A percentile compares a stretch with the other conserved stretches of the same genome.
Evolutionary conservation across 2,113 vertebrate species (phyloP).

Genomic region (Atrichornis clamosus): DNA sequence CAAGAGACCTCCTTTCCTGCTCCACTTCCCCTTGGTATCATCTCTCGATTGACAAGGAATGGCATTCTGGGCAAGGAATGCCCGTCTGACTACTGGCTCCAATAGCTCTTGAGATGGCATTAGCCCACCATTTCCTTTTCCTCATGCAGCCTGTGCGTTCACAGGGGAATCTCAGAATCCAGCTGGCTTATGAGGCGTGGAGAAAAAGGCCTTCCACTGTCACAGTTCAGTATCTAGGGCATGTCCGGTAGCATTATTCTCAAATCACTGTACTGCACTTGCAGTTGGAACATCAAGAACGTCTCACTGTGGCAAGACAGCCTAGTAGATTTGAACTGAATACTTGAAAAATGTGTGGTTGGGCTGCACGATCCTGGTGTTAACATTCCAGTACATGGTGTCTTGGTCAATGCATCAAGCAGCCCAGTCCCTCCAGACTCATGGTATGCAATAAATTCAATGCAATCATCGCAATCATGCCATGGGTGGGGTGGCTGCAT

Average conservation of each 20-base stretch:
- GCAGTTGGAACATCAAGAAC: not conserved
- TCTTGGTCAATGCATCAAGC: not conserved
- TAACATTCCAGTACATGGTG: not conserved
- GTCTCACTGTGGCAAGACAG: not conserved
- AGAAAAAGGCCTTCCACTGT: not conserved
- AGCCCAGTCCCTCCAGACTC: not conserved
- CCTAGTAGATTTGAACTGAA: not conserved
- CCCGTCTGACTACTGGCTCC: not conserved
- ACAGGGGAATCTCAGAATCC: not conserved
- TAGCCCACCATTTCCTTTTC: not conserved
- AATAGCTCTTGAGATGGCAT: not conserved
- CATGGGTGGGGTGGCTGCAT: not conserved
- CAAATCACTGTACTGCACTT: not conserved
- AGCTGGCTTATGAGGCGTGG: not conserved
- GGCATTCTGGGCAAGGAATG: not conserved
- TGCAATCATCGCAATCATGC: not conserved
- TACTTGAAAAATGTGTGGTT: not conserved
- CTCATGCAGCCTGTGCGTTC: not conserved
- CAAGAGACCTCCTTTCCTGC: not conserved
- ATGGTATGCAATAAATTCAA: not conserved
- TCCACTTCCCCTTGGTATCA: not conserved
- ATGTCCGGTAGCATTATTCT: not conserved
- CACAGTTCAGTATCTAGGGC: conserved; percentile 8
- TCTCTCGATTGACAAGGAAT: not conserved
- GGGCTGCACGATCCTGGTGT: not conserved